Evolutionary conservation across 2,797 vertebrate species (phyloP), one percentile per base, ranked within the genome.

Genomic region (Lacerta viridis): DNA sequence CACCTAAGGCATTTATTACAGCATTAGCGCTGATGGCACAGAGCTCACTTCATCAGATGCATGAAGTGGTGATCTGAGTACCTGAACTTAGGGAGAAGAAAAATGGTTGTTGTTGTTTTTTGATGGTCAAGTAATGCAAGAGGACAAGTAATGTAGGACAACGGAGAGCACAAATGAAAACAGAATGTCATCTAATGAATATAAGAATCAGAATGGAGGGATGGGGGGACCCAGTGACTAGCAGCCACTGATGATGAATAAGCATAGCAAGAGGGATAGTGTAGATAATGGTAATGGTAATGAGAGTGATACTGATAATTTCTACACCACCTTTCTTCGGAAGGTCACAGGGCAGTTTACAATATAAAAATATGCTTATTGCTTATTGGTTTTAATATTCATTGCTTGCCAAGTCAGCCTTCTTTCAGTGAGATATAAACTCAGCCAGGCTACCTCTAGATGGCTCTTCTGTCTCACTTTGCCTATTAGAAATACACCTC

Each of bases 391-490:
- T 68, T 27, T 68, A 20, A 27, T 9, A 71, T 50, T 50, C 29
- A n/a, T 88, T 84, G 71, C 89, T 88, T 79, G 84, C 20, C 78
- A 41, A 29, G 5, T 43, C 81, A 84, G 18, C 33, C 69, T 29
- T 29, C 25, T 80, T 25, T 66, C 91, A 91, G 43, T n/a, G 74
- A 88, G 55, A 69, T 71, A 61, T 5, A 0, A 88, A 84, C 78
- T 92, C 90, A 94, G 86, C 88, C 89, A 93, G 90, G 84, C 91
- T 85, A 84, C 93, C 94, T 95, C 94, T 96, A 95, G 95, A 92
- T 95, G 94, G 95, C 95, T 95, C 95, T 88, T 95, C 93, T 94
- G 79, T 91, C 91, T 94, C 85, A 85, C 85, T 94, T 94, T 96
- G 90, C 84, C 93, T 90, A 92, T 36, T 55, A 9, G 94, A 93